phyloP scores from a whole-genome alignment of 2,888 invertebrate species.

The Nemotelus nigrinus region DNA sequence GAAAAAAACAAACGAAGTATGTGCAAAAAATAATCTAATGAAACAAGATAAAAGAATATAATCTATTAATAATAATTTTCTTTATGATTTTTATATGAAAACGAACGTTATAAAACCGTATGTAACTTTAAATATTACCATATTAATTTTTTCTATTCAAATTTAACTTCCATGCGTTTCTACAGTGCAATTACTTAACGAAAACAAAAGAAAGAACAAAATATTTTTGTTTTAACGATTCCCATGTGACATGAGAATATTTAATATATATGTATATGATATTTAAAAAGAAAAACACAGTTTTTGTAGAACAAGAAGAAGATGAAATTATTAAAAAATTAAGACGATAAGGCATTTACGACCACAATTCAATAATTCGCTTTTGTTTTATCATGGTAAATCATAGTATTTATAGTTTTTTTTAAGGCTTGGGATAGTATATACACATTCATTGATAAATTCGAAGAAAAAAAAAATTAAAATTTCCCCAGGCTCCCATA shows the following conservation, averaged over 20 bases:
- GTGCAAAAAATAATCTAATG: neutral
- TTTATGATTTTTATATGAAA: neutral
- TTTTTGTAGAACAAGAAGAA: constrained; percentile 1
- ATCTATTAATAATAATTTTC: neutral
- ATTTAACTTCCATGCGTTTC: constrained; percentile 24
- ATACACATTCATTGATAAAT: neutral
- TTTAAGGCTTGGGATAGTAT: no score
- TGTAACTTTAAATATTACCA: neutral
- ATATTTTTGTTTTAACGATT: constrained; percentile 21
- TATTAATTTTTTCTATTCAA: constrained; percentile 19
- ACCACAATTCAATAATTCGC: neutral
- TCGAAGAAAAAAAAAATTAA: neutral
- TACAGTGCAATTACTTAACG: constrained; percentile 42
- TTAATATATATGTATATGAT: constrained; percentile 3
- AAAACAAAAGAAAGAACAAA: constrained; percentile 1
- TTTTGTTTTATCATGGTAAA: no score
- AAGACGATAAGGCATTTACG: constrained; percentile 37
- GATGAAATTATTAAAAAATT: constrained; percentile 18
- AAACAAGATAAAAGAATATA: neutral
- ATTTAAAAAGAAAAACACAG: constrained; percentile 13
- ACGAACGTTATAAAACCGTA: neutral
- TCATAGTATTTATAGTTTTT: no score
- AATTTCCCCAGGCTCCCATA: neutral
- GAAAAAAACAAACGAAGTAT: neutral
- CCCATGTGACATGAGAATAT: constrained; percentile 22